Percentiles rank a stretch among this genome's conserved stretches.
phyloP scores from a whole-genome alignment of 2,797 vertebrate genomes.

The Chromis chromis region DNA sequence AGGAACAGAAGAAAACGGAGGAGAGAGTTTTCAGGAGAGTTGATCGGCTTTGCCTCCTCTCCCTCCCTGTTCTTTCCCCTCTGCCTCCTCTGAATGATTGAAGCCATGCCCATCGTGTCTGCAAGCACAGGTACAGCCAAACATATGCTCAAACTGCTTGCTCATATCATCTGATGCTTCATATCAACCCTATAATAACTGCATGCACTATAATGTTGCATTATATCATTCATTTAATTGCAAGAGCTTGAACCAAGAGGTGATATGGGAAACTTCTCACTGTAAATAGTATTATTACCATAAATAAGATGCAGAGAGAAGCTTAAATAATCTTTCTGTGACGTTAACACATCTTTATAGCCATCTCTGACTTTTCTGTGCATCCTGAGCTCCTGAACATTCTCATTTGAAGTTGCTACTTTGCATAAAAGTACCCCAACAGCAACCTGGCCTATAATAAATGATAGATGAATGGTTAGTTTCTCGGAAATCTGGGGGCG shows the following conservation, averaged over 20 bases:
- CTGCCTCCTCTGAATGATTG: conserved; percentile 59
- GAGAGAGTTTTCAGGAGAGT: conserved; percentile 10
- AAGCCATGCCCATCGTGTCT: conserved; percentile 75
- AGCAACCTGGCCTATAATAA: not conserved
- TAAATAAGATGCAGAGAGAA: not conserved
- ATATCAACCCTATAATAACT: conserved; percentile 23
- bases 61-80: conserved; percentile 26
- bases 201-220: conserved; percentile 2
- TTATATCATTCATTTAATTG: not conserved
- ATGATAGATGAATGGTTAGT: not conserved
- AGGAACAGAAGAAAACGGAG: conserved; percentile 23
- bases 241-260: not conserved
- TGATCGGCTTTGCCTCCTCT: conserved; percentile 5
- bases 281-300: not conserved
- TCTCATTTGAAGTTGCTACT: not conserved
- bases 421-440: too few relatives aligned
- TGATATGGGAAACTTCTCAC: not conserved
- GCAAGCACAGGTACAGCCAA: conserved; percentile 71
- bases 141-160: not conserved
- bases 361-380: not conserved
- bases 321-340: too few relatives aligned
- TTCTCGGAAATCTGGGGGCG: not conserved
- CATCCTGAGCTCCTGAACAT: not conserved
- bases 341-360: too few relatives aligned
- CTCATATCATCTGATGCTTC: conserved; percentile 20